Percentiles rank a stretch among this genome's conserved stretches.
Conservation (phyloP, 2,797 vertebrate genomes). For the Hoplostethus atlanticus region DNA sequence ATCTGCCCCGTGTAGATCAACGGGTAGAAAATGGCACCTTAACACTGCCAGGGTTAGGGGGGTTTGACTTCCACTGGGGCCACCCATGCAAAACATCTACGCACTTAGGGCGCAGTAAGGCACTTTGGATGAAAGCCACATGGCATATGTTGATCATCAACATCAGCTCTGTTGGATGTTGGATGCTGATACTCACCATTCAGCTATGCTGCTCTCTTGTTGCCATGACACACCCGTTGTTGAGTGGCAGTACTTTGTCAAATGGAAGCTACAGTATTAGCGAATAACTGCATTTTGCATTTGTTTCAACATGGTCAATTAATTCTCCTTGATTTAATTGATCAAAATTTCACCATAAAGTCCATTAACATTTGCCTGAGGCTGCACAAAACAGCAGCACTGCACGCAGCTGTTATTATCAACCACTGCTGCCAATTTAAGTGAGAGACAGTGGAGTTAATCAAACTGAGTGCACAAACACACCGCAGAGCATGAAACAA, state of each 20-base stretch:
- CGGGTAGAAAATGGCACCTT: no score
- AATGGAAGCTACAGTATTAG: constrained; percentile 47
- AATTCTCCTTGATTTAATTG: constrained; percentile 78
- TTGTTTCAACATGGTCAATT: constrained; percentile 73
- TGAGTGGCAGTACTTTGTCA: not conserved
- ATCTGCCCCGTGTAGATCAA: not conserved
- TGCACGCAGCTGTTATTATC: constrained; percentile 67
- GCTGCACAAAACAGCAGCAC: constrained; percentile 66
- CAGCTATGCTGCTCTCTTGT: constrained; percentile 4
- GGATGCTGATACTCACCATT: not conserved
- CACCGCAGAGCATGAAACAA: constrained; percentile 51
- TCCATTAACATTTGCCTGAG: constrained; percentile 77
- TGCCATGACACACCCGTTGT: not conserved
- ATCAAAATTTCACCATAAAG: constrained; percentile 72
- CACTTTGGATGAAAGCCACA: constrained; percentile 2
- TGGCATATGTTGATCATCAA: not conserved
- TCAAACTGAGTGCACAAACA: constrained; percentile 63
- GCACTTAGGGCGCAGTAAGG: not conserved
- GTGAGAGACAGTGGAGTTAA: constrained; percentile 66
- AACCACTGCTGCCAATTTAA: constrained; percentile 76
- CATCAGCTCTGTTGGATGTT: not conserved
- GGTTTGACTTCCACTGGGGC: not conserved
- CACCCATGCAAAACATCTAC: no score
- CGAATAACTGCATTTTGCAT: constrained; percentile 59
- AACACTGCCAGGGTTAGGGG: no score